Evolutionary conservation across 2,797 vertebrate genomes (phyloP).

Genomic region (Diplodus sargus): DNA sequence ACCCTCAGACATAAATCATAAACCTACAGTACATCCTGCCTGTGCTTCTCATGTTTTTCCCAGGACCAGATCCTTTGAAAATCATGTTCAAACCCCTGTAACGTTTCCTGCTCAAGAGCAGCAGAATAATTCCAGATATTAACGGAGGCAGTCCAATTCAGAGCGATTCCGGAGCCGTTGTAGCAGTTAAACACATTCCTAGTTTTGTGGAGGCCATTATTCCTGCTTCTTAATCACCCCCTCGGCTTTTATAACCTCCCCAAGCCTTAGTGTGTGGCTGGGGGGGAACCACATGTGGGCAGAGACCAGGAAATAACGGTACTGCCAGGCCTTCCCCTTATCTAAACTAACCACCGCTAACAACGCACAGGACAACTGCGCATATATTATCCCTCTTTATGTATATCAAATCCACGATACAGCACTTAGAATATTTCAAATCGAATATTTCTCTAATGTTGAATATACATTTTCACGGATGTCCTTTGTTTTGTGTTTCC

Average conservation of each 20-base stretch:
- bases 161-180: slow-evolving; percentile 73
- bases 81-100: slow-evolving; percentile 35
- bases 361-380: slow-evolving; percentile 3
- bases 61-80: slow-evolving; percentile 61
- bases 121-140: slow-evolving; percentile 76
- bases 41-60: slow-evolving; percentile 54
- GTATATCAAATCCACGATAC: background rate
- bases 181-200: slow-evolving; percentile 85
- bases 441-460: background rate
- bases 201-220: slow-evolving; percentile 88
- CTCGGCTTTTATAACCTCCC: slow-evolving; percentile 85
- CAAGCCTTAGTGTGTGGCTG: slow-evolving; percentile 82
- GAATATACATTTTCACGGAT: background rate
- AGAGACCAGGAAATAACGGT: slow-evolving; percentile 76
- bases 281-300: slow-evolving; percentile 82
- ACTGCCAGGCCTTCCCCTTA: slow-evolving; percentile 51
- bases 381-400: background rate
- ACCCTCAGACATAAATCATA: slow-evolving; percentile 73
- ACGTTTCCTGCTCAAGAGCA: slow-evolving; percentile 54
- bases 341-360: slow-evolving; percentile 60
- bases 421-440: too few species aligned
- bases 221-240: slow-evolving; percentile 87
- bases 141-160: slow-evolving; percentile 68
- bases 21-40: slow-evolving; percentile 63
- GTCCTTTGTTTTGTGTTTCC: background rate